A percentile compares a stretch with the other conserved stretches of the same genome.
phyloP scores from a whole-genome alignment of 2,888 invertebrate genomes.

The Chirona hameri region DNA sequence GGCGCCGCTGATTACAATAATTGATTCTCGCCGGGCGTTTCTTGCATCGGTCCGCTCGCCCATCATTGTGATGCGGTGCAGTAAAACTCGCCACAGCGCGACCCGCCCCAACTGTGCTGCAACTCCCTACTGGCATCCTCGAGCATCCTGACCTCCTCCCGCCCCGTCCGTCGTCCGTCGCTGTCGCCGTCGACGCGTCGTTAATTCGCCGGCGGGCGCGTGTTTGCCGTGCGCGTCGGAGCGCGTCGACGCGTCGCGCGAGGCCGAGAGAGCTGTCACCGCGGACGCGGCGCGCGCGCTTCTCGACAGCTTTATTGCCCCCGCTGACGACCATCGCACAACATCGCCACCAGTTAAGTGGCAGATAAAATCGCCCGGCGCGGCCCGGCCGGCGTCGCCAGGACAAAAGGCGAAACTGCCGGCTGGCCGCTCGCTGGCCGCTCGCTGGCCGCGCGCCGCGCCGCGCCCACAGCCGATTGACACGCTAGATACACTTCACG shows the following conservation, averaged over 20 bases:
- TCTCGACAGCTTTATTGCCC: constrained; percentile 13
- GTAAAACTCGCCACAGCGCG: neutral
- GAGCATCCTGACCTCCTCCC: neutral
- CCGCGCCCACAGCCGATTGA: neutral
- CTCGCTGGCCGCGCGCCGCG: too few species aligned
- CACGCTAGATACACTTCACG: constrained; percentile 2
- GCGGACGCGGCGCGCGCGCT: neutral
- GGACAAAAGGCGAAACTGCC: constrained; percentile 26
- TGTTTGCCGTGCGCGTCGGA: constrained; percentile 13
- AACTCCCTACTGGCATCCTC: neutral
- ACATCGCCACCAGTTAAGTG: constrained; percentile 26
- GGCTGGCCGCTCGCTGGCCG: neutral
- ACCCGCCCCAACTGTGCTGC: too few species aligned
- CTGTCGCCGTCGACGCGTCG: neutral
- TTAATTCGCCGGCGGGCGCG: neutral
- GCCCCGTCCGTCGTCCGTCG: neutral
- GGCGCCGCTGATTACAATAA: neutral
- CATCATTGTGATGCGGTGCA: neutral
- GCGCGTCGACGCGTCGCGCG: neutral
- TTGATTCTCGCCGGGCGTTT: constrained; percentile 10
- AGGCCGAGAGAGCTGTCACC: constrained; percentile 11
- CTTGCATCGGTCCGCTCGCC: neutral
- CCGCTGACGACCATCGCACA: constrained; percentile 25
- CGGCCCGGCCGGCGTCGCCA: neutral
- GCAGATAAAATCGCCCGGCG: constrained; percentile 23